Conservation (phyloP, 2,113 vertebrate genomes). For the Notarius quadriscutis region DNA sequence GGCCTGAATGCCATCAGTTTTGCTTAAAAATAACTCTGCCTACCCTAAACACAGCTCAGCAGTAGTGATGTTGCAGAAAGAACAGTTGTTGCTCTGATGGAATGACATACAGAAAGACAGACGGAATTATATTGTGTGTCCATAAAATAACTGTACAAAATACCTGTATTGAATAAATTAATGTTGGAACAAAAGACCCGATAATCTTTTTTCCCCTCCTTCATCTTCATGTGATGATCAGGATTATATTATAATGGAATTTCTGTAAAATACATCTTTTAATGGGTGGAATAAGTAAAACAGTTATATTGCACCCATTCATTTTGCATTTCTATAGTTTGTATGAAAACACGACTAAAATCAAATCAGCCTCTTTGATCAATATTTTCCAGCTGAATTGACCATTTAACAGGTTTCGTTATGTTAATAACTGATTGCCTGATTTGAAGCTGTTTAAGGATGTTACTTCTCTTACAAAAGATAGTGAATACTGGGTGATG, state of each 20-base stretch:
- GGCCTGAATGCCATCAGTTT: not conserved
- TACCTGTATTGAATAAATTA: conserved; percentile 56
- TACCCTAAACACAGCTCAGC: not conserved
- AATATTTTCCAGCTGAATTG: not conserved
- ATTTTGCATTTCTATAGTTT: not conserved
- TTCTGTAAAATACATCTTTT: not conserved
- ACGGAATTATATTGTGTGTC: conserved; percentile 39
- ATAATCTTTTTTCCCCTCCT: not conserved
- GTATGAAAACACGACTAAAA: not conserved
- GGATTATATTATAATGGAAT: not conserved
- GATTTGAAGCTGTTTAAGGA: not conserved
- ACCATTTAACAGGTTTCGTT: not conserved
- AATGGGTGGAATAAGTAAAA: not conserved
- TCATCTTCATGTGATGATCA: not conserved
- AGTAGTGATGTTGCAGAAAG: not conserved
- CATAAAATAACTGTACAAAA: conserved; percentile 53
- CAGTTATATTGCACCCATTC: not conserved
- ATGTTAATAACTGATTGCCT: not conserved
- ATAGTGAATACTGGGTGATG: not conserved
- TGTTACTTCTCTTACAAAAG: not conserved
- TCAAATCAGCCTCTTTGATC: not conserved
- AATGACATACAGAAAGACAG: conserved; percentile 23
- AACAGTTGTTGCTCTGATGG: not conserved
- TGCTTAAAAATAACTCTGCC: not conserved
- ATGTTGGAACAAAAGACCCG: conserved; percentile 41